Conservation (phyloP, 2,797 vertebrate species). For the Lerista edwardsae region DNA sequence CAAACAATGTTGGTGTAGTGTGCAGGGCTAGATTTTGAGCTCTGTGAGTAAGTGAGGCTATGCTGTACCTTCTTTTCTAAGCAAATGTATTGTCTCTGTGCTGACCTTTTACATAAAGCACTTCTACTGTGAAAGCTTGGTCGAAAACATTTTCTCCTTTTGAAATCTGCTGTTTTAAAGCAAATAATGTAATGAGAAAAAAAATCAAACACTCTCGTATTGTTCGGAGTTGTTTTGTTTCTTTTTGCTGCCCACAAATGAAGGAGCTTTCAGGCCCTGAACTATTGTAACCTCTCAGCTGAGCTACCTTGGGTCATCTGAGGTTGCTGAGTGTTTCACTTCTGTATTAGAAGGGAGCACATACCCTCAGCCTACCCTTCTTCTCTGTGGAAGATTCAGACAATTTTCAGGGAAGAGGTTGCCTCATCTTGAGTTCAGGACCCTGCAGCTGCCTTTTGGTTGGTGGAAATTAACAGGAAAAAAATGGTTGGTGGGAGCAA, state of each 20-base stretch:
- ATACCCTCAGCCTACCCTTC: background rate
- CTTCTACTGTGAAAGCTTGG: background rate
- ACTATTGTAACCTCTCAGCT: constrained; percentile 60
- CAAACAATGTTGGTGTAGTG: too few species aligned
- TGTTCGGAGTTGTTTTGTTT: background rate
- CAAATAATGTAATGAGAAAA: constrained; percentile 39
- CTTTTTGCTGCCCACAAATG: background rate
- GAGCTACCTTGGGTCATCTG: constrained; percentile 48
- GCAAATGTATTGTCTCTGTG: background rate
- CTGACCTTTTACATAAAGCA: background rate
- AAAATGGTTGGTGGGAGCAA: background rate
- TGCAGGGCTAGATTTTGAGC: background rate
- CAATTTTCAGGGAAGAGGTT: background rate
- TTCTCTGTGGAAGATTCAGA: background rate
- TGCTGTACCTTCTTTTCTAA: background rate
- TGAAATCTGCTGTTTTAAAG: constrained; percentile 22
- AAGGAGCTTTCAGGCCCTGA: background rate
- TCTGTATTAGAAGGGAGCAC: constrained; percentile 9
- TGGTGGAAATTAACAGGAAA: background rate
- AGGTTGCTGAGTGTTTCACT: constrained; percentile 30
- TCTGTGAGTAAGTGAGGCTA: background rate
- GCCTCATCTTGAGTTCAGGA: background rate
- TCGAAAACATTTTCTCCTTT: constrained; percentile 35
- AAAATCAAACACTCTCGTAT: background rate
- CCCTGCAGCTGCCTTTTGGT: background rate